Percentiles rank a stretch among this genome's conserved stretches.
Evolutionary conservation across 2,888 invertebrate genomes (phyloP).

Genomic region (Pachymerium ferrugineum): DNA sequence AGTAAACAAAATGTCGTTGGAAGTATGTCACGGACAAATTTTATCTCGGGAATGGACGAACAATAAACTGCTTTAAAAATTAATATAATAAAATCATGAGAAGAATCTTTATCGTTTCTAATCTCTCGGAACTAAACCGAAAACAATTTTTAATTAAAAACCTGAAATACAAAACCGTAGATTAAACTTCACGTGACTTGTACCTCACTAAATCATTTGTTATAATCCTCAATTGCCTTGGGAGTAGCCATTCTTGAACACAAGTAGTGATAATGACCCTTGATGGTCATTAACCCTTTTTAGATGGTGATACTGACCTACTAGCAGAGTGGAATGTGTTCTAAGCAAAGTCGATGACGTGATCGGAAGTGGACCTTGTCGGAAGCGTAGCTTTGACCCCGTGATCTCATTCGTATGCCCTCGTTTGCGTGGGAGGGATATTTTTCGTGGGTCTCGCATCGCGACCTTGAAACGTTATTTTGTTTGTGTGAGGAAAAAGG

Average conservation of each 20-base stretch:
- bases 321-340: conserved; percentile 8
- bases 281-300: conserved; percentile 10
- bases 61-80: too few relatives aligned
- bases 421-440: conserved; percentile 10
- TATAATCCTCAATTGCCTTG: too few relatives aligned
- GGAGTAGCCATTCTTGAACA: background rate
- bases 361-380: conserved; percentile 21
- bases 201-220: too few relatives aligned
- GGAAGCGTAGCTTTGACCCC: conserved; percentile 11
- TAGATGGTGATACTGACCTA: conserved; percentile 14
- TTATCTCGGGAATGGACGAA: too few relatives aligned
- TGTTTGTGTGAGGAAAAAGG: background rate
- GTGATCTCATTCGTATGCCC: background rate
- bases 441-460: background rate
- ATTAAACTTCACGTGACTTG: too few relatives aligned
- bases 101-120: too few relatives aligned
- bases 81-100: too few relatives aligned
- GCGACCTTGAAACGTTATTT: background rate
- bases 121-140: too few relatives aligned
- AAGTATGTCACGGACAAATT: background rate
- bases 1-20: background rate
- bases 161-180: too few relatives aligned
- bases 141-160: too few relatives aligned
- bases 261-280: conserved; percentile 6
- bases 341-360: conserved; percentile 11